These are phyloP conservation scores for Scomber colias DNA, from an alignment of 2,113 vertebrate genomes.

Conservation along the genomic window DNA sequence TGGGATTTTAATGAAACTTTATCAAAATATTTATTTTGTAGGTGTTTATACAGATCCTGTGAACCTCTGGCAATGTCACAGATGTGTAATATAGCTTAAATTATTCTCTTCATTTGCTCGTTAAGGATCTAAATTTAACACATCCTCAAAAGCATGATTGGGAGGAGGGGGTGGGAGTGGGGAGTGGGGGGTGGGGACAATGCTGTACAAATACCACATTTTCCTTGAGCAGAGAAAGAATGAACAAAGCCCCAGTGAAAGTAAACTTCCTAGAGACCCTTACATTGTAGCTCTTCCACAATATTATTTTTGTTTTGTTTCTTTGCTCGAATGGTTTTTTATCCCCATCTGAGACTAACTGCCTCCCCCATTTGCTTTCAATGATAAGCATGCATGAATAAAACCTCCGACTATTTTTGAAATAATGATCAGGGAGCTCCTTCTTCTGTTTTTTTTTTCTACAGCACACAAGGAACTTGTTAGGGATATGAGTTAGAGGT, in stretches of 20 bases:
- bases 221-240: slow-evolving; percentile 18
- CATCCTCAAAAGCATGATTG: slow-evolving; percentile 1
- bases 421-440: slow-evolving; percentile 63
- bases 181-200: neutral
- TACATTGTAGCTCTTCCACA: slow-evolving; percentile 10
- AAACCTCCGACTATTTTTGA: slow-evolving; percentile 57
- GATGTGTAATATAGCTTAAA: slow-evolving; percentile 45
- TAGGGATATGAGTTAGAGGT: slow-evolving; percentile 45
- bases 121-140: slow-evolving; percentile 37
- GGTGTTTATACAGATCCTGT: slow-evolving; percentile 48
- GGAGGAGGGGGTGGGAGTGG: neutral
- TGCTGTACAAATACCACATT: slow-evolving; percentile 30
- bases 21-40: slow-evolving; percentile 74
- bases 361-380: slow-evolving; percentile 55
- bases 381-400: slow-evolving; percentile 62
- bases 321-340: slow-evolving; percentile 56
- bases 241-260: slow-evolving; percentile 49
- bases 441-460: neutral
- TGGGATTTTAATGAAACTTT: slow-evolving; percentile 83
- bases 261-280: slow-evolving; percentile 41
- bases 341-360: slow-evolving; percentile 54
- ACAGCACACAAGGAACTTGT: slow-evolving; percentile 49
- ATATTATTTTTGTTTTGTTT: slow-evolving; percentile 66
- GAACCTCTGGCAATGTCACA: slow-evolving; percentile 54
- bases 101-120: slow-evolving; percentile 47